Base-by-base conservation (phyloP, 2,888 invertebrate genomes). In the Aleiodes leptofemur region DNA sequence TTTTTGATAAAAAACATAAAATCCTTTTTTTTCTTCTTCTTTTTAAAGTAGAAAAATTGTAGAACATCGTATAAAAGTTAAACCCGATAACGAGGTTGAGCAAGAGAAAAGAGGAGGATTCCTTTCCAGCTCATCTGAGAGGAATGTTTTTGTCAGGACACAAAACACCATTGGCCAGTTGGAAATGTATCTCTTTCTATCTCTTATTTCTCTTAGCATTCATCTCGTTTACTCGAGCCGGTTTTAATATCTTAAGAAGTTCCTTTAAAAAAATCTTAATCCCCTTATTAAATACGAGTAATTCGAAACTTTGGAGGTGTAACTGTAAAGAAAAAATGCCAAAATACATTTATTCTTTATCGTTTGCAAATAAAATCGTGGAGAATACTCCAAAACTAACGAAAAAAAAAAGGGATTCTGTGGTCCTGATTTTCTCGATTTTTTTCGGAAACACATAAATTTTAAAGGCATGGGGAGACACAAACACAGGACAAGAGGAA, bases 121-220 rank as follows among this genome's bases (percentile, higher is more conserved):
- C 72, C 69, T 83, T 82, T 80, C 82, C 83, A 82, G 80, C 83
- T 85, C 84, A 83, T 79, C 82, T 69, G 74, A 69, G 82, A 84
- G 80, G 83, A 85, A 84, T 85, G 84, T 83, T 85, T 83, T 84
- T 84, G 83, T 85, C 78, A 75, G 69, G 76, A 66, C 69, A 64
- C 69, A 66, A 6, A 34, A 34, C 34, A 23, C 23, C 61, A 59
- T 61, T 70, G 51, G 38, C 69, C 48, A 66, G 53, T 56, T 53
- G 31, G 53, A 16, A 23, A 23, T 23, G 23, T 23, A 61, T 55
- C 56, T 48, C 38, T 71, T 57, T 29, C 53, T 51, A 57, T 72
- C 76, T 68, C 61, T 73, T 74, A 69, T 68, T 72, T 68, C 71
- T 69, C 76, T 69, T 73, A 57, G 75, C 68, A 75, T 72, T 75